phyloP scores from a whole-genome alignment of 2,888 invertebrate species.

The Blomia tropicalis region DNA sequence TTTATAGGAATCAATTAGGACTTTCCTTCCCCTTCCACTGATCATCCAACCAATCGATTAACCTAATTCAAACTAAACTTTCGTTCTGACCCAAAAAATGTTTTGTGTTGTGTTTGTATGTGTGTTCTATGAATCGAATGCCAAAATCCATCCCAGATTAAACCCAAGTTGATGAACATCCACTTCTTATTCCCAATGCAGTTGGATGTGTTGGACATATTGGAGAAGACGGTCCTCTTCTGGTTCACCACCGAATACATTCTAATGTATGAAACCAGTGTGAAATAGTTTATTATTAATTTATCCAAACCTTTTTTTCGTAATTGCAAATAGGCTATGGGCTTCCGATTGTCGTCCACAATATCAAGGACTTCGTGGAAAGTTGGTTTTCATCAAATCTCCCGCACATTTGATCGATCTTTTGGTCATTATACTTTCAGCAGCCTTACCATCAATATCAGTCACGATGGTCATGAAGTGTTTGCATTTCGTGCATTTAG shows the following conservation, averaged over 20 bases:
- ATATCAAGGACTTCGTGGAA: constrained; percentile 20
- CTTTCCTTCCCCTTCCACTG: no score
- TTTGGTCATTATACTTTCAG: constrained; percentile 16
- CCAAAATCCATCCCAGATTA: no score
- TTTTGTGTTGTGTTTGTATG: no score
- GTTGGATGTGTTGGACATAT: constrained; percentile 9
- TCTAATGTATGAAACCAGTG: background rate
- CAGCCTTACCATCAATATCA: background rate
- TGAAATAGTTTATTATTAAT: background rate
- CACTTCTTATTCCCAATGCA: no score
- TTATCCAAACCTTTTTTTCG: background rate
- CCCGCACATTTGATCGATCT: constrained; percentile 18
- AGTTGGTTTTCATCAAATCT: background rate
- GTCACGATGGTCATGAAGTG: constrained; percentile 19
- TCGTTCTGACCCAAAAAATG: no score
- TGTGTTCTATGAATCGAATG: no score
- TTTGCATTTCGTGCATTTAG: constrained; percentile 22
- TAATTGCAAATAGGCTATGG: constrained; percentile 6
- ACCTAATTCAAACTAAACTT: background rate
- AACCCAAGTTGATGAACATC: no score
- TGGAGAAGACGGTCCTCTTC: constrained; percentile 16
- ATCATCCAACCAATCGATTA: background rate
- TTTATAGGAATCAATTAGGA: no score
- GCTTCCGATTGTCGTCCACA: constrained; percentile 8
- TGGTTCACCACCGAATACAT: constrained; percentile 20